These are phyloP conservation scores for Tethya wilhelma DNA, from an alignment of 37 sponge, comb jelly and placozoan genomes.

Conservation along the genomic window DNA sequence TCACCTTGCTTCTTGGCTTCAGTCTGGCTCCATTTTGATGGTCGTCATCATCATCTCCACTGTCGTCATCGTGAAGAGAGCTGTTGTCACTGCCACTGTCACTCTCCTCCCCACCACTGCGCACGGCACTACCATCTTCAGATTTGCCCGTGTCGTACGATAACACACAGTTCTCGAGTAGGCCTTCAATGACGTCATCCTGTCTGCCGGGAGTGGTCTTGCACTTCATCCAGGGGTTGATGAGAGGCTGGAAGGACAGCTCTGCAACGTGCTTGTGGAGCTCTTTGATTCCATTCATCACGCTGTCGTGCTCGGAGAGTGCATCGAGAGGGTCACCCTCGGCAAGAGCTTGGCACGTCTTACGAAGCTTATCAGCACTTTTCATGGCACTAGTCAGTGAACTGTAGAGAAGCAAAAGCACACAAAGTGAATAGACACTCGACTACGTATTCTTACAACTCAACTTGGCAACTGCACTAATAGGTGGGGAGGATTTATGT, in stretches of 20 bases:
- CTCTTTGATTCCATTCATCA: not conserved
- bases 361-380: slow-evolving; percentile 4
- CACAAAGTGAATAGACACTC: no score
- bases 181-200: not conserved
- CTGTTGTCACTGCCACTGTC: not conserved
- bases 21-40: not conserved
- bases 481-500: not conserved
- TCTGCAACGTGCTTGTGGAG: not conserved
- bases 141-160: slow-evolving; percentile 10
- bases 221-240: slow-evolving; percentile 33
- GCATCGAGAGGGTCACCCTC: slow-evolving; percentile 45
- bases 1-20: not conserved
- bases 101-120: not conserved
- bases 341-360: slow-evolving; percentile 22
- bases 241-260: slow-evolving; percentile 40
- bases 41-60: not conserved
- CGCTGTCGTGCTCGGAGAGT: slow-evolving; percentile 22
- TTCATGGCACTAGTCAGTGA: slow-evolving; percentile 18
- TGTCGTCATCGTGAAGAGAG: not conserved
- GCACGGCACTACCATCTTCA: not conserved
- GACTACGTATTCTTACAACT: no score
- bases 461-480: no score
- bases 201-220: not conserved
- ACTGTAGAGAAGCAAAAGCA: not conserved
- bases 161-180: not conserved